Evolutionary conservation across 2,113 vertebrate species (phyloP).

Genomic region (Platysternon megacephalum): DNA sequence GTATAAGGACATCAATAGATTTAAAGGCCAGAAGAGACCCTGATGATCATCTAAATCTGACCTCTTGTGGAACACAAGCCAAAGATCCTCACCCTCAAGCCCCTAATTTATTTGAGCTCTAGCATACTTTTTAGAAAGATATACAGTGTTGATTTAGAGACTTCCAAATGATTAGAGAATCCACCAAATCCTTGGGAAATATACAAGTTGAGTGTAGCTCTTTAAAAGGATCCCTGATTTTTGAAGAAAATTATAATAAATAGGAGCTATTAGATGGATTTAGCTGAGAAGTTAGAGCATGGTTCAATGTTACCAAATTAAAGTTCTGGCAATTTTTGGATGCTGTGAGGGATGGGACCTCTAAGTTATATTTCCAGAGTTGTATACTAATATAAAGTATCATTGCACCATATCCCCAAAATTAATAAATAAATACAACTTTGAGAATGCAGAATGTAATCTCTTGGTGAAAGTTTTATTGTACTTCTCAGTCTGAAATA

Average conservation of each 20-base stretch:
- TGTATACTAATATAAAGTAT: constrained; percentile 5
- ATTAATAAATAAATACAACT: not conserved
- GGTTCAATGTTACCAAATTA: not conserved
- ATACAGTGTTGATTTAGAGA: not conserved
- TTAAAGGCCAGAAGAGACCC: not conserved
- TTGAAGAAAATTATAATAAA: not conserved
- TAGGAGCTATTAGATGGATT: not conserved
- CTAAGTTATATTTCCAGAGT: not conserved
- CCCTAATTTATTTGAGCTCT: not conserved
- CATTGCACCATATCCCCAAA: not conserved
- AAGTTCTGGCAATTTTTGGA: not conserved
- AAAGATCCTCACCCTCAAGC: not conserved
- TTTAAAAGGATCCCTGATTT: not conserved
- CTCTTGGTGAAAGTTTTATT: not conserved
- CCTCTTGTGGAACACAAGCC: not conserved
- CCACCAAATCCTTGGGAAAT: not conserved
- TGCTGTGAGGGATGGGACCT: not conserved
- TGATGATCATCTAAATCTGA: not conserved
- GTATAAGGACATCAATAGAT: not conserved
- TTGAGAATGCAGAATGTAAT: not conserved
- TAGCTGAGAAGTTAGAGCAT: not conserved
- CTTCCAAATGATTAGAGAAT: not conserved
- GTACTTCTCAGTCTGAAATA: not conserved
- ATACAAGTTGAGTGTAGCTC: not conserved
- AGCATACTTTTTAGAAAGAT: not conserved